Base-by-base conservation (phyloP, 2,113 vertebrate species). In the Hippocampus abdominalis region DNA sequence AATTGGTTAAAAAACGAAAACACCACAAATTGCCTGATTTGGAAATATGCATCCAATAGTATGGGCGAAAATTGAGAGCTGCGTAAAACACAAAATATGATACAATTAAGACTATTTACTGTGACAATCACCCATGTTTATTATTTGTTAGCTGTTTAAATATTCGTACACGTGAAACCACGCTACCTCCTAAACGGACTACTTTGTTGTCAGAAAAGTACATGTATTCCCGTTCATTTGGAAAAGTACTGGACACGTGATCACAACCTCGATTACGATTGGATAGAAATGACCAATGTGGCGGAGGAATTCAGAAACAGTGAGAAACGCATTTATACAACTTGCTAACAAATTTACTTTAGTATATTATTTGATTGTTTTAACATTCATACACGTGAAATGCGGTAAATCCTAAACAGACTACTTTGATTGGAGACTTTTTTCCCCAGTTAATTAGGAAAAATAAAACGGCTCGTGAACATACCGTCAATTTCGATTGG, bases 401-500 rank as follows among this genome's bases (percentile, higher is more conserved):
- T 23, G n/a, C 54, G 10, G 3, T 23, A 54, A 54, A 5, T 56
- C 11, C 11, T 12, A 25, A 15, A 56, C 54, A 4, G 20, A 2
- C 21, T 21, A 53, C 20, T 53, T 53, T 44, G 3, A 39, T 54
- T 54, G 25, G 3, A 39, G 36, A 23, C 10, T 4, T 40, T 36
- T 36, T 36, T 6, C 5, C n/a, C 7, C 16, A 18, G 46, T 15
- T 0, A 46, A 29, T 32, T 32, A 21, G 15, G 64, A 71, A 72
- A 56, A 68, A 51, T 0, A 29, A 16, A 36, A 1, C 18, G 0
- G 32, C n/a, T 27, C 21, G 53, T 69, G 44, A 27, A 3, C 25
- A 1, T 1, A n/a, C 6, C 39, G 0, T 1, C 0, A 71, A 16
- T 66, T 53, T 48, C 66, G 69, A 90, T 91, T 91, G 57, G 89